Base-by-base conservation (phyloP, 2,797 vertebrate genomes). In the Ceyx erithaca region DNA sequence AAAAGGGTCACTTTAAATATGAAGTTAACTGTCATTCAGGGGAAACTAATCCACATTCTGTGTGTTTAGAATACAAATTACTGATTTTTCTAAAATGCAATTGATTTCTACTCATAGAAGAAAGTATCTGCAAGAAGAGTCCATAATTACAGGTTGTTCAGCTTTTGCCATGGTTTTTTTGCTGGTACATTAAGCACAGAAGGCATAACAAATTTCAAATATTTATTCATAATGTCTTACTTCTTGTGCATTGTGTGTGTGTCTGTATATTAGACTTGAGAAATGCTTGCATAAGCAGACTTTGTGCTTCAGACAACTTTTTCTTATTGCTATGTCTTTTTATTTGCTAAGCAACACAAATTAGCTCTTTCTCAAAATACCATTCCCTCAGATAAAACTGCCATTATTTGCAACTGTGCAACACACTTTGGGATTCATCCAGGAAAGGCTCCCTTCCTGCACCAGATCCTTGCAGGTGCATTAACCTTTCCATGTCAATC, bases 151-250 rank as follows among this genome's bases (percentile, higher is more conserved):
- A 79, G 4, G 20, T n/a, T 73, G 19, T 5, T 87, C 57, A 80
- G 84, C 64, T 76, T 68, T 89, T 8, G 4, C 70, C 45, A 23
- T 76, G 72, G 45, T 8, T 93, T 92, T 91, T 91, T 67, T 94
- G 85, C 93, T 94, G 84, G 85, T 80, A 68, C 69, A 43, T 90
- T 58, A 89, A 58, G 77, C 87, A 76, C 72, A 59, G 73, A 88
- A 85, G 59, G 62, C 45, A 72, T 45, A 78, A 69, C 15, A 62
- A n/a, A 25, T 14, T 31, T 76, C 4, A 92, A 91, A n/a, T 89
- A 84, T 87, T 97, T 95, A 90, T 89, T 96, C 80, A 92, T 81
- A 78, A 79, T n/a, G 67, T 80, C 86, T 83, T 90, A 55, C 35
- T 90, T 75, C 85, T 92, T 80, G 58, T 79, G 57, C 82, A 70